Base-by-base conservation (phyloP, 2,888 invertebrate genomes). In the Xestia ashworthii region DNA sequence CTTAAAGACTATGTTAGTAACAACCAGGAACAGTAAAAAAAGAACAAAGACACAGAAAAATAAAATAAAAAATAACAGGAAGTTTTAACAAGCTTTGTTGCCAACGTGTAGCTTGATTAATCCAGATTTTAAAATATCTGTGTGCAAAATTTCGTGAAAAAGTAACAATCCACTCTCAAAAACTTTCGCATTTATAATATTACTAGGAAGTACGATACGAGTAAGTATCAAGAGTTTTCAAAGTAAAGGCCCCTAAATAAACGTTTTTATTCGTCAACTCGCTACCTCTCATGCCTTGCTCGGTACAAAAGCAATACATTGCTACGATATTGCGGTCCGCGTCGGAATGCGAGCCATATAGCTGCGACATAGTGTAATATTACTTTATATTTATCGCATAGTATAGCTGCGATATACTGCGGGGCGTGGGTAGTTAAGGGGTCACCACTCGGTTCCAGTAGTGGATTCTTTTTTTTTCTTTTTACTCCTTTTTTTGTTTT, bases 301-400 rank as follows among this genome's bases (percentile, higher is more conserved):
- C 76, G 3, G 41, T 50, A 65, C 12, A 58, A 72, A 82, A 83
- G 87, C 82, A 84, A 83, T 87, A 86, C 87, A 78, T 88, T 84
- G 89, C 89, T 81, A 85, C 84, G 84, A 90, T 90, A 90, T 90
- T 89, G 88, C 87, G 89, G 90, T 76, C 73, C 86, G 87, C 85
- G 80, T 76, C 41, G 88, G 90, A 87, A 90, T 89, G 90, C 71
- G 82, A 68, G 69, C n/a, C 80, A 58, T 62, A 58, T 71, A 77
- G 75, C 81, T 80, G 76, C 83, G 85, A 81, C 86, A 85, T 80
- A 84, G 73, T 87, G 85, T 88, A 82, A 80, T 88, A 85, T 80
- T 82, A 58, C 80, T 84, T 76, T 68, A 74, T 84, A 78, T 84
- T 50, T 78, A 76, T 82, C 67, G 53, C 69, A 60, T 60, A 58